Base-by-base conservation (phyloP, 2,797 vertebrate species). In the Lepus oiostolus region DNA sequence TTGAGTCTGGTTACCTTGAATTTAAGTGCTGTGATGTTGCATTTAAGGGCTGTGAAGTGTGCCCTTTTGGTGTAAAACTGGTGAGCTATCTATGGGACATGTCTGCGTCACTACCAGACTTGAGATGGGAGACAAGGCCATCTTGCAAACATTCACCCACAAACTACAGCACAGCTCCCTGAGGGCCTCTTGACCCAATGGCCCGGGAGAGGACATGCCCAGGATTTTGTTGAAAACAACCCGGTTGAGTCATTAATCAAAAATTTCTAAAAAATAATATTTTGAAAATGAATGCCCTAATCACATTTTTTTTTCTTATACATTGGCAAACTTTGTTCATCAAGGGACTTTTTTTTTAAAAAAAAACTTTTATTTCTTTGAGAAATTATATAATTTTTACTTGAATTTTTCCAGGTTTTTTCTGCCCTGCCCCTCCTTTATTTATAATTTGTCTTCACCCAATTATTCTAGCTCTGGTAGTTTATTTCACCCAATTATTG, bases 261-360 rank as follows among this genome's bases (percentile, higher is more conserved):
- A 86, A 68, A 63, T 62, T 86, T 70, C 11, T 79, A 71, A 88
- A 90, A 80, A 68, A 26, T 26, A 54, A 72, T 58, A 62, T 91
- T 32, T 88, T 68, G 67, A 90, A 89, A 80, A 60, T 76, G 47
- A 93, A 85, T 89, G 58, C 14, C 81, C 12, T 72, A 81, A 42
- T 38, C 76, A 22, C 10, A 16, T 47, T 47, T 12, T 32, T 30
- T 17, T 77, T 28, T 89, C 42, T 52, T 42, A 83, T 91, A 91
- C 86, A 60, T 30, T 76, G 63, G 11, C 76, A 67, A 72, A n/a
- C 65, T 81, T n/a, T 72, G 26, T 50, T 17, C 7, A 35, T 9
- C 21, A 62, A 71, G 16, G 22, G 42, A 4, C n/a, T 72, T 13
- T 54, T 54, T 52, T 68, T 52, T 4, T 0, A 16, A 47, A 47